Conservation (phyloP, 2,797 vertebrate genomes). For the Schizopygopsis pylzovi region DNA sequence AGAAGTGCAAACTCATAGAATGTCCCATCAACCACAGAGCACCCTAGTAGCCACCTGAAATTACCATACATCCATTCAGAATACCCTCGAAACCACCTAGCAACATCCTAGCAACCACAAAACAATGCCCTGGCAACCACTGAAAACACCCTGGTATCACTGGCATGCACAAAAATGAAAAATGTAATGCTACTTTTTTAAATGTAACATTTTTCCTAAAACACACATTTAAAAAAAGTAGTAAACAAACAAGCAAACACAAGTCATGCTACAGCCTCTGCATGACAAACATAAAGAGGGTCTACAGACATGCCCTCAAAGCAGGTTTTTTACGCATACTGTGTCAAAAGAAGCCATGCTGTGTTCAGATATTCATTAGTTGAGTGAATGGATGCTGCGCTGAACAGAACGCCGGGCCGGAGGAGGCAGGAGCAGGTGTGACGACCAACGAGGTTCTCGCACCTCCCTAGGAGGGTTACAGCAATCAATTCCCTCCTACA, state of each 20-base stretch:
- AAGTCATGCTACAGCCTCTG: not conserved
- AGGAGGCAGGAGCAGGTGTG: constrained; percentile 47
- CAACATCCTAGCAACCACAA: not conserved
- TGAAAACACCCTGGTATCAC: not conserved
- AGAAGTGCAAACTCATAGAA: not conserved
- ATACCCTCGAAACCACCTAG: not conserved
- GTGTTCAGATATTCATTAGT: constrained; percentile 21
- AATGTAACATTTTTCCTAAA: not conserved
- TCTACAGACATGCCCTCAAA: not conserved
- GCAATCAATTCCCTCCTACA: constrained; percentile 46
- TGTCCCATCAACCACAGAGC: not conserved
- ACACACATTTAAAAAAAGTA: not conserved
- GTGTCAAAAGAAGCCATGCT: constrained; percentile 2
- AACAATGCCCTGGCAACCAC: not conserved
- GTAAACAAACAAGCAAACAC: not conserved
- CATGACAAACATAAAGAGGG: not conserved
- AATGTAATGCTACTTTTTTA: not conserved
- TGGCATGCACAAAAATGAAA: not conserved
- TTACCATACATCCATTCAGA: too few relatives aligned
- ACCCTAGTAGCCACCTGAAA: not conserved
- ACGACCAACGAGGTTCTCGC: constrained; percentile 40
- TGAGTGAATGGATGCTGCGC: constrained; percentile 38
- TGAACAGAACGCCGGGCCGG: constrained; percentile 26
- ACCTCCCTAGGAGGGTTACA: constrained; percentile 52
- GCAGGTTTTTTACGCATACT: constrained; percentile 7